Evolutionary conservation across 2,888 invertebrate species (phyloP).

Genomic region (Fragum fragum): DNA sequence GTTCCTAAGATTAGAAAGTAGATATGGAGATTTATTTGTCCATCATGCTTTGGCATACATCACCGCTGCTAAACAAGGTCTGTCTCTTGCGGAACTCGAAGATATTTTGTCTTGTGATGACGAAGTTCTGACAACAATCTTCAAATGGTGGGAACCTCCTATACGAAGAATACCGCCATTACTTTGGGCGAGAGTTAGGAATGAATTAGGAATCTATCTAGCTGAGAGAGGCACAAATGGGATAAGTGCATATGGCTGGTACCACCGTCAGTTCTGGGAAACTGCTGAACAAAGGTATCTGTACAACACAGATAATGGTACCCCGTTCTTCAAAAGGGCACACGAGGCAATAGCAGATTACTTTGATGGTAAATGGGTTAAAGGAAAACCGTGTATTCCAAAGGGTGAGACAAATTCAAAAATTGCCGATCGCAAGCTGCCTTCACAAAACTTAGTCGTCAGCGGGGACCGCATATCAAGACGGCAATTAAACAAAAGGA

Average conservation of each 20-base stretch:
- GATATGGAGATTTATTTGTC: slow-evolving; percentile 76
- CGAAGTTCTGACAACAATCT: slow-evolving; percentile 75
- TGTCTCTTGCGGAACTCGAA: slow-evolving; percentile 80
- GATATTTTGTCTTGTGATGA: slow-evolving; percentile 81
- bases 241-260: slow-evolving; percentile 79
- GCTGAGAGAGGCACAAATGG: slow-evolving; percentile 77
- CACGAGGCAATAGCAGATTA: slow-evolving; percentile 81
- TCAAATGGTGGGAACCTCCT: slow-evolving; percentile 80
- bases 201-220: slow-evolving; percentile 75
- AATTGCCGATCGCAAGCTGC: slow-evolving; percentile 77
- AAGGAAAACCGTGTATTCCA: slow-evolving; percentile 67
- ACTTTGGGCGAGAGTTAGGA: slow-evolving; percentile 79
- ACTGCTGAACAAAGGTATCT: slow-evolving; percentile 76
- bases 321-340: slow-evolving; percentile 62
- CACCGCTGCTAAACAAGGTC: slow-evolving; percentile 75
- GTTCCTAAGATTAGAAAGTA: slow-evolving; percentile 75
- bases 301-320: slow-evolving; percentile 30
- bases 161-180: slow-evolving; percentile 80
- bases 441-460: slow-evolving; percentile 78
- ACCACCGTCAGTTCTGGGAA: slow-evolving; percentile 82
- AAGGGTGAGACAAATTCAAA: slow-evolving; percentile 73
- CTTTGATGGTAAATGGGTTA: slow-evolving; percentile 80
- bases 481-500: slow-evolving; percentile 76
- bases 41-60: slow-evolving; percentile 77
- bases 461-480: slow-evolving; percentile 57